These are phyloP conservation scores for Meriones unguiculatus DNA, from an alignment of 2,113 vertebrate species.

Conservation along the genomic window DNA sequence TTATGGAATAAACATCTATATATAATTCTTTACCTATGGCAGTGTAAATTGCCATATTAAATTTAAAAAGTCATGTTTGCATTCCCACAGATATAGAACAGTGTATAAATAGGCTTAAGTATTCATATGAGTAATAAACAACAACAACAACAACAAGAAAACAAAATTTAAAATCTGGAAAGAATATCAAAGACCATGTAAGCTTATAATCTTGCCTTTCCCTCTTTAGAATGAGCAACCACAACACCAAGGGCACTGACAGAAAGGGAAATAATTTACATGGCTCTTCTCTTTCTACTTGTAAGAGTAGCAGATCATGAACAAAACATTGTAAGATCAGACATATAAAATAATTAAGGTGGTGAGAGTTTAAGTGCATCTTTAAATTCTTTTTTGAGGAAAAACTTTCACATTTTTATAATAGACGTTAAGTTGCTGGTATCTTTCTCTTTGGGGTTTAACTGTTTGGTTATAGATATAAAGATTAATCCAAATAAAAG, in stretches of 20 bases:
- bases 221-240: conserved; percentile 66
- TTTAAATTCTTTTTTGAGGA: conserved; percentile 71
- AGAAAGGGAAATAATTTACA: conserved; percentile 75
- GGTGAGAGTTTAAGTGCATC: conserved; percentile 57
- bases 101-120: conserved; percentile 71
- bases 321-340: conserved; percentile 70
- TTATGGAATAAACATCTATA: conserved; percentile 26
- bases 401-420: conserved; percentile 74
- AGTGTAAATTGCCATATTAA: conserved; percentile 84
- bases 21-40: conserved; percentile 72
- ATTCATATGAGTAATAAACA: conserved; percentile 69
- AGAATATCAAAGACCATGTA: conserved; percentile 80
- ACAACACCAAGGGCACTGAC: neutral
- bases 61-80: conserved; percentile 64
- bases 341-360: conserved; percentile 55
- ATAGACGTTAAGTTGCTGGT: conserved; percentile 72
- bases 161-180: conserved; percentile 64
- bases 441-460: conserved; percentile 90
- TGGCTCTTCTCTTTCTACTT: conserved; percentile 80
- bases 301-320: neutral
- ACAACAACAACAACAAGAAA: conserved; percentile 20
- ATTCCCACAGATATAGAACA: conserved; percentile 73
- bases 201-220: conserved; percentile 80
- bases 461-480: conserved; percentile 84
- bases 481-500: conserved; percentile 72